Conservation (phyloP, 2,888 invertebrate species). For the Ecliptopera silaceata region DNA sequence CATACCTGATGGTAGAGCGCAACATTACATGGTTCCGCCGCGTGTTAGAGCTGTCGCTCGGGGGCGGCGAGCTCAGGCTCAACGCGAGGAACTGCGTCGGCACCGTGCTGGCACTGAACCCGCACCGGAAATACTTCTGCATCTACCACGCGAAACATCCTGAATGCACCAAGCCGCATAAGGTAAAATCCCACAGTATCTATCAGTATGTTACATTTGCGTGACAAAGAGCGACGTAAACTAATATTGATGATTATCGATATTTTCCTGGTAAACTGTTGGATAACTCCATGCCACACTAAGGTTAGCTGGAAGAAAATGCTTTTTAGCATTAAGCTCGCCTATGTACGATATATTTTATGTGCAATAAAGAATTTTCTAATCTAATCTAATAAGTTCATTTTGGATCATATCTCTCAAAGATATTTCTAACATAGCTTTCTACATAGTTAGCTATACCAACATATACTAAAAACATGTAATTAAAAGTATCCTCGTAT, state of each 20-base stretch:
- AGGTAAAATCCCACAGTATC: constrained; percentile 65
- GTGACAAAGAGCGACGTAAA: background rate
- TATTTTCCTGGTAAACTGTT: too few relatives aligned
- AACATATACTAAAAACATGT: too few relatives aligned
- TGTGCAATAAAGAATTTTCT: too few relatives aligned
- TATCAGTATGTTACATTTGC: background rate
- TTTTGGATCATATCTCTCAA: too few relatives aligned
- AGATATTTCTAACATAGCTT: too few relatives aligned
- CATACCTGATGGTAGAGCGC: constrained; percentile 95
- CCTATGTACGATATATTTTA: too few relatives aligned
- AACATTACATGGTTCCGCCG: constrained; percentile 97
- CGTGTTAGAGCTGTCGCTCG: constrained; percentile 92
- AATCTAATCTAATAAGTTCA: too few relatives aligned
- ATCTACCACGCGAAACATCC: constrained; percentile 99
- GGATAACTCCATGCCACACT: too few relatives aligned
- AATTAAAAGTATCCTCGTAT: too few relatives aligned
- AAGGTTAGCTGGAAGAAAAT: too few relatives aligned
- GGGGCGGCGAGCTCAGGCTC: constrained; percentile 92
- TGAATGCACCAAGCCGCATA: constrained; percentile 87
- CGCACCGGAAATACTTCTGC: constrained; percentile 98
- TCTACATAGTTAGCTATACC: too few relatives aligned
- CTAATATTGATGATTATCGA: background rate
- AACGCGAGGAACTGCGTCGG: constrained; percentile 98
- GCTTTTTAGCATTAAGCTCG: too few relatives aligned
- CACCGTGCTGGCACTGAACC: constrained; percentile 97